These are phyloP conservation scores for Drosophila tropicalis DNA, from an alignment of 1,140 invertebrate species.

Conservation along the genomic window DNA sequence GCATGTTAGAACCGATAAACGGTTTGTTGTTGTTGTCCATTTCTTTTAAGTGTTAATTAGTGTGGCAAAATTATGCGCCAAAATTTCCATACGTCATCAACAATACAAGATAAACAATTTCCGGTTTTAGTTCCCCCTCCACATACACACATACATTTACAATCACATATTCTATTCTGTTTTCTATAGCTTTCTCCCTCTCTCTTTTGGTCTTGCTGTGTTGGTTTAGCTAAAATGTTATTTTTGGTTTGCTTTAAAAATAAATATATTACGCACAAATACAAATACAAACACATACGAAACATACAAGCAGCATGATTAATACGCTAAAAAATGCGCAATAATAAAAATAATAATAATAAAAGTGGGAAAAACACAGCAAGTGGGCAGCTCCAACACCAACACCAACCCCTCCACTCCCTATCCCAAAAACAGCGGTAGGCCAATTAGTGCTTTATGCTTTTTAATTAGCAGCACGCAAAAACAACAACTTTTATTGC, in stretches of 20 bases:
- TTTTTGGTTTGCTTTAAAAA: constrained; percentile 68
- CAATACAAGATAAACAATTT: constrained; percentile 79
- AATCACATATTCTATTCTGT: background rate
- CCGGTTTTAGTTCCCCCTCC: constrained; percentile 58
- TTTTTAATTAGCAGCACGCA: constrained; percentile 70
- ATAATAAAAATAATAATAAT: constrained; percentile 52
- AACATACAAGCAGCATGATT: constrained; percentile 69
- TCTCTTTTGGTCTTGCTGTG: constrained; percentile 15
- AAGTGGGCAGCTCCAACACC: constrained; percentile 47
- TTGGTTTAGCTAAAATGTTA: constrained; percentile 43
- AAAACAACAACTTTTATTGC: constrained; percentile 17
- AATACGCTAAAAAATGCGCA: constrained; percentile 61
- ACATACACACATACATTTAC: constrained; percentile 25
- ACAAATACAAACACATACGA: constrained; percentile 56
- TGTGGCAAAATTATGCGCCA: constrained; percentile 75
- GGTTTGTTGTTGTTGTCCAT: constrained; percentile 42
- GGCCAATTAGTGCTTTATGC: constrained; percentile 74
- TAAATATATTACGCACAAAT: constrained; percentile 81
- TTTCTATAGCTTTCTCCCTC: background rate
- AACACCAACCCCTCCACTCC: constrained; percentile 26
- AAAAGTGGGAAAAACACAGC: constrained; percentile 48
- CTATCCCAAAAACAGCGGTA: constrained; percentile 54
- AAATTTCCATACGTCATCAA: constrained; percentile 74
- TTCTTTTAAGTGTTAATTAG: constrained; percentile 66
- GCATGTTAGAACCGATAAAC: constrained; percentile 31